phyloP scores from a whole-genome alignment of 2,888 invertebrate species.

The Erebia ligea region DNA sequence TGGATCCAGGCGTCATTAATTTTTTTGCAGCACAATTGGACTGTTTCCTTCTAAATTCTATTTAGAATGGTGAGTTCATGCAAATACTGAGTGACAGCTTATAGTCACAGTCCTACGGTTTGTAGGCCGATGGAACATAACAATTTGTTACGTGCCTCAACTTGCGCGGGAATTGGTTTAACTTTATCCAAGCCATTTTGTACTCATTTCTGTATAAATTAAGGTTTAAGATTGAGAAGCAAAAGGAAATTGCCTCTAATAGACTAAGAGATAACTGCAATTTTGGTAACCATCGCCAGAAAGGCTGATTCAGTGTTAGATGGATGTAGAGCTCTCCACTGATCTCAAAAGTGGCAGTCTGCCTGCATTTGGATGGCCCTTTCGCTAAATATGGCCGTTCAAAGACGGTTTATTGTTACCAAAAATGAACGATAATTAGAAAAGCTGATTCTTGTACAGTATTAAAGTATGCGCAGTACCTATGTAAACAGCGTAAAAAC shows the following conservation, averaged over 20 bases:
- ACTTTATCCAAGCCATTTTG: slow-evolving; percentile 3
- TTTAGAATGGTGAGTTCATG: slow-evolving; percentile 23
- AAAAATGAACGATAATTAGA: too few relatives aligned
- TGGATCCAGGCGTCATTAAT: not conserved
- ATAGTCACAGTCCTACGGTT: slow-evolving; percentile 20
- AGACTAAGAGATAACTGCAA: too few relatives aligned
- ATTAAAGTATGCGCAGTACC: too few relatives aligned
- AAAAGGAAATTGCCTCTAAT: slow-evolving; percentile 13
- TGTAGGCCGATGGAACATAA: slow-evolving; percentile 33
- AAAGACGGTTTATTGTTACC: too few relatives aligned
- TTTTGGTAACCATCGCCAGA: too few relatives aligned
- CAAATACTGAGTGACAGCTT: slow-evolving; percentile 33
- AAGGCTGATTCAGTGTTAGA: too few relatives aligned
- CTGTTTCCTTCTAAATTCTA: not conserved
- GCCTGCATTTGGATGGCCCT: too few relatives aligned
- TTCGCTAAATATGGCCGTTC: too few relatives aligned
- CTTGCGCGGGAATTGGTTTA: slow-evolving; percentile 27
- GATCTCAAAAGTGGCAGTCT: too few relatives aligned
- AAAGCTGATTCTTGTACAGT: too few relatives aligned
- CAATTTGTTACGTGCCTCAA: slow-evolving; percentile 32
- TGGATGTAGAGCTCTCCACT: too few relatives aligned
- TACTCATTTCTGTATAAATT: not conserved
- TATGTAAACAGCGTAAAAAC: too few relatives aligned
- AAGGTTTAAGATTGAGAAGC: slow-evolving; percentile 15
- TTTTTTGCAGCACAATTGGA: slow-evolving; percentile 2